A percentile compares a stretch with the other conserved stretches of the same genome.
phyloP scores from a whole-genome alignment of 2,888 invertebrate species.

The Zeuzera pyrina region DNA sequence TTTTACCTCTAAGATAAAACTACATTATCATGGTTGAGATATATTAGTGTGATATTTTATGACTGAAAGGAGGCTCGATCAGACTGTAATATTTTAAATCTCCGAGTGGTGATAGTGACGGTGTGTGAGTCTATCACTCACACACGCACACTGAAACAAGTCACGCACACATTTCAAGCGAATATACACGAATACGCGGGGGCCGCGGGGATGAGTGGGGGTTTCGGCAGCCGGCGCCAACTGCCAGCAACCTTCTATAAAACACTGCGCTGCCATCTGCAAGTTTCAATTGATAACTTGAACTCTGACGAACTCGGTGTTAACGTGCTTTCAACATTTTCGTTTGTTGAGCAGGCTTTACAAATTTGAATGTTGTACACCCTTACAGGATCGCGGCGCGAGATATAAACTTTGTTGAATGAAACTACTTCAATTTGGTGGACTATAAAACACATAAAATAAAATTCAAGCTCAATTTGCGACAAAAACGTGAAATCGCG shows the following conservation, averaged over 20 bases:
- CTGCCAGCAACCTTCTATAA: conserved; percentile 64
- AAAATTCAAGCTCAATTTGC: conserved; percentile 19
- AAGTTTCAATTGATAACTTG: conserved; percentile 71
- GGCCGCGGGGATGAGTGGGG: conserved; percentile 17
- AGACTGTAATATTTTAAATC: no score
- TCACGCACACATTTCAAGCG: conserved; percentile 16
- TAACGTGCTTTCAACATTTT: conserved; percentile 44
- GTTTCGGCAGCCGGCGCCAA: conserved; percentile 34
- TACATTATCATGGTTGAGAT: no score
- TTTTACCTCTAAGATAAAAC: no score
- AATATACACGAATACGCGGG: conserved; percentile 16
- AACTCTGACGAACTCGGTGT: conserved; percentile 56
- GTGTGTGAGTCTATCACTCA: conserved; percentile 30
- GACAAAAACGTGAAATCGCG: conserved; percentile 42
- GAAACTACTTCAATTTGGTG: conserved; percentile 24
- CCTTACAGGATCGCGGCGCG: conserved; percentile 45
- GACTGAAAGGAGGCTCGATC: no score
- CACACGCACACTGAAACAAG: conserved; percentile 24
- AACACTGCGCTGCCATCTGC: conserved; percentile 70
- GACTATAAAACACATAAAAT: conserved; percentile 15
- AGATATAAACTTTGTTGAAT: conserved; percentile 38
- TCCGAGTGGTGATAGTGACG: no score
- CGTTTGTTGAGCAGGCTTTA: conserved; percentile 32
- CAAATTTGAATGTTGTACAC: conserved; percentile 51
- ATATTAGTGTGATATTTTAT: no score